Percentiles rank a stretch among this genome's conserved stretches.
Evolutionary conservation across 2,888 invertebrate species (phyloP).

Genomic region (Diarsia dahlii): DNA sequence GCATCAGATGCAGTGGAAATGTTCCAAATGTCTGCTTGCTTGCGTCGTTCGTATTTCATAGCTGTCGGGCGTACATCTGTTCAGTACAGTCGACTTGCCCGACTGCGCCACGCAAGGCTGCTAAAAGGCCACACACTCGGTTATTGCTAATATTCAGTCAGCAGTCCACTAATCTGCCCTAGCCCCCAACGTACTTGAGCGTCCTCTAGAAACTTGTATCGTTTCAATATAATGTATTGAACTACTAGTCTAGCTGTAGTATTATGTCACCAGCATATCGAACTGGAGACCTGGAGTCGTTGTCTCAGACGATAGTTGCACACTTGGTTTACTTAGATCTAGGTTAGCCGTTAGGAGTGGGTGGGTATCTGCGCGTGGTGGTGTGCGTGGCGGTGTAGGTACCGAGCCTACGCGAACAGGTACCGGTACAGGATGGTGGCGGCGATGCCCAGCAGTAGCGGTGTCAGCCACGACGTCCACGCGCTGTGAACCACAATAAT

Average conservation of each 20-base stretch:
- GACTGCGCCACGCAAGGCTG: conserved; percentile 10
- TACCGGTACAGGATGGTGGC: conserved; percentile 93
- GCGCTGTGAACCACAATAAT: conserved; percentile 74
- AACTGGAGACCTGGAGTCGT: conserved; percentile 32
- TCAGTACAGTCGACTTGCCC: background rate
- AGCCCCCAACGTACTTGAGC: background rate
- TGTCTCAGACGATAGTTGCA: conserved; percentile 27
- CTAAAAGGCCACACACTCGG: conserved; percentile 19
- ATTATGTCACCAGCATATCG: background rate
- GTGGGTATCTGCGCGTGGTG: background rate
- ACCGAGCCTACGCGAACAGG: conserved; percentile 90
- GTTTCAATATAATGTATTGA: background rate
- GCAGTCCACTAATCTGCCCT: conserved; percentile 8
- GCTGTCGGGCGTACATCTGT: too few species aligned
- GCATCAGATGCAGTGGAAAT: background rate
- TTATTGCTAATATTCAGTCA: conserved; percentile 34
- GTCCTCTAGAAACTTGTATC: too few species aligned
- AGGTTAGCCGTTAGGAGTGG: conserved; percentile 17
- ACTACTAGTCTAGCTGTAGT: conserved; percentile 1
- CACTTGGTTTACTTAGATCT: conserved; percentile 29
- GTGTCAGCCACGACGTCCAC: conserved; percentile 92
- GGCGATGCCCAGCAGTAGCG: conserved; percentile 92
- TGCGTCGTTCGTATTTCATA: background rate
- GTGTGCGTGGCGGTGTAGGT: conserved; percentile 11
- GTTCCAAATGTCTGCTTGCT: background rate